These are phyloP conservation scores for Penaeus chinensis DNA, from an alignment of 1,140 invertebrate genomes.

Conservation along the genomic window DNA sequence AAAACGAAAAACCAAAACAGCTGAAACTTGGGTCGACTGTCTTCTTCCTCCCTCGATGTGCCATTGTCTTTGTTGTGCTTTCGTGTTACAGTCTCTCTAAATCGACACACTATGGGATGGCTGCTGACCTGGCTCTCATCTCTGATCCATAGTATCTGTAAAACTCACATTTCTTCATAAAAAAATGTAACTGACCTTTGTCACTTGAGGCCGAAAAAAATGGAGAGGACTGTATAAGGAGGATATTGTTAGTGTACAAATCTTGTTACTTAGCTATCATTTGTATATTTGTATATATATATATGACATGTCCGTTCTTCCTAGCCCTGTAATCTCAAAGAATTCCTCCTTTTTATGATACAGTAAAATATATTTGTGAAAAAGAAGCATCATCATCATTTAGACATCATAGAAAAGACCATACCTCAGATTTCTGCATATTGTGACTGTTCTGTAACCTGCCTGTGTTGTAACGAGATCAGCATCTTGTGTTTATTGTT, in stretches of 20 bases:
- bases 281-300: conserved; percentile 53
- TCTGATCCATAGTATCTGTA: too few relatives aligned
- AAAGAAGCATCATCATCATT: background rate
- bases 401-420: conserved; percentile 12
- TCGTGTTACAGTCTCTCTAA: conserved; percentile 44
- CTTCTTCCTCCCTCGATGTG: conserved; percentile 47
- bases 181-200: background rate
- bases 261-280: conserved; percentile 57
- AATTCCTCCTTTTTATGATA: conserved; percentile 34
- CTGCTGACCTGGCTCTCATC: too few relatives aligned
- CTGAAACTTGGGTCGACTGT: background rate
- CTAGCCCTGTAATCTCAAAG: conserved; percentile 30
- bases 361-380: conserved; percentile 35
- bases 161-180: too few relatives aligned
- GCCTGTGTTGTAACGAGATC: conserved; percentile 1
- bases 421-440: conserved; percentile 27
- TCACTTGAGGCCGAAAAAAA: conserved; percentile 14
- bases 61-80: conserved; percentile 53
- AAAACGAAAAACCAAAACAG: too few relatives aligned
- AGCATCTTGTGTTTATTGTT: background rate
- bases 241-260: conserved; percentile 60
- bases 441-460: conserved; percentile 24
- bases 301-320: conserved; percentile 48
- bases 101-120: background rate
- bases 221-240: conserved; percentile 29